These are phyloP conservation scores for Saxidomus purpurata DNA, from an alignment of 1,140 invertebrate species.

Conservation along the genomic window DNA sequence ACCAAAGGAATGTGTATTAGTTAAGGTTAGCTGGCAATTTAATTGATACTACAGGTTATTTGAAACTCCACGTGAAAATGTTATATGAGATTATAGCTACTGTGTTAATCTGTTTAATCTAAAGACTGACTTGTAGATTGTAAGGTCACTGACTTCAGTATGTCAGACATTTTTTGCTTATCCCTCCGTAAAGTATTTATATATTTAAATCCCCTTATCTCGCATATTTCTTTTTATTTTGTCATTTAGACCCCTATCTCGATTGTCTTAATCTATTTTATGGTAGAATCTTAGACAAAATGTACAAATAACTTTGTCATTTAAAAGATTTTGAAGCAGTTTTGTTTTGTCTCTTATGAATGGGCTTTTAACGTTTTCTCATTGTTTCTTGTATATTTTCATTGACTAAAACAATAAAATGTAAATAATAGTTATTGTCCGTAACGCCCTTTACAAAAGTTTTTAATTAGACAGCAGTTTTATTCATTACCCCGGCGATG, in stretches of 20 bases:
- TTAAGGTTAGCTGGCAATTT: too few relatives aligned
- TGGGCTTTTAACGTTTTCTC: background rate
- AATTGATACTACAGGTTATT: background rate
- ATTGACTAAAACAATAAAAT: background rate
- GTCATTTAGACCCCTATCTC: background rate
- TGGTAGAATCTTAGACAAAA: background rate
- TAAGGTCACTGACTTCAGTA: background rate
- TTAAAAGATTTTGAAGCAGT: background rate
- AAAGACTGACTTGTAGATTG: background rate
- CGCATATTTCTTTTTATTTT: background rate
- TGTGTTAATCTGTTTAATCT: slow-evolving; percentile 13
- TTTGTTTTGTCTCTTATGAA: slow-evolving; percentile 3
- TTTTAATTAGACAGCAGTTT: background rate
- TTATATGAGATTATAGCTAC: background rate
- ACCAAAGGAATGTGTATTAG: too few relatives aligned
- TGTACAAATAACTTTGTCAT: too few relatives aligned
- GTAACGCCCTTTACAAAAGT: background rate
- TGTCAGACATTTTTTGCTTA: background rate
- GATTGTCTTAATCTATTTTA: background rate
- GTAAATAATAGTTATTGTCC: slow-evolving; percentile 17
- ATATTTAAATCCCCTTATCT: slow-evolving; percentile 19
- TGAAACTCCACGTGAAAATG: background rate
- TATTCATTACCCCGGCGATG: background rate
- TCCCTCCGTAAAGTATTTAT: background rate
- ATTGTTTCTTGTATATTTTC: background rate